phyloP scores from a whole-genome alignment of 2,888 invertebrate genomes.

The Stenodera caucasica region DNA sequence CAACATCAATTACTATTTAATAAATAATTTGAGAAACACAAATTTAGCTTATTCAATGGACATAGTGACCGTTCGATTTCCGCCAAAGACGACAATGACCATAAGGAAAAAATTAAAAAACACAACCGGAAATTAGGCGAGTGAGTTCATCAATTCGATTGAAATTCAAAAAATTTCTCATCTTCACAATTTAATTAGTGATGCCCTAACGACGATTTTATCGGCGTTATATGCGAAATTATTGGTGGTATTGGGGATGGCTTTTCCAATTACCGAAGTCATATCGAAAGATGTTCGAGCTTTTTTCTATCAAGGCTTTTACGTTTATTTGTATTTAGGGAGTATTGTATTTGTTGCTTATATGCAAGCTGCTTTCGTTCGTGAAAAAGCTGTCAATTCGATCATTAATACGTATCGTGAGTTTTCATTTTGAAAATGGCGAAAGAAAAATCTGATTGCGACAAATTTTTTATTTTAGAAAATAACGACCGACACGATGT shows the following conservation, averaged over 20 bases:
- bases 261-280: constrained; percentile 85
- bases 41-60: constrained; percentile 39
- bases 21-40: neutral
- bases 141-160: constrained; percentile 50
- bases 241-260: constrained; percentile 79
- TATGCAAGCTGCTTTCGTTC: constrained; percentile 65
- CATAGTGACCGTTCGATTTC: constrained; percentile 34
- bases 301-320: constrained; percentile 80
- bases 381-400: constrained; percentile 52
- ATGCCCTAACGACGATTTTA: constrained; percentile 71
- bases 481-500: constrained; percentile 4
- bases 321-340: constrained; percentile 77
- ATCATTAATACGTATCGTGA: constrained; percentile 56
- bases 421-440: constrained; percentile 56
- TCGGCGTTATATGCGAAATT: constrained; percentile 85
- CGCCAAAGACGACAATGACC: constrained; percentile 43
- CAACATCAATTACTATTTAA: neutral
- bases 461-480: neutral
- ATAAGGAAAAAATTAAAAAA: constrained; percentile 34
- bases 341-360: constrained; percentile 73
- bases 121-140: constrained; percentile 53
- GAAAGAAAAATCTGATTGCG: neutral
- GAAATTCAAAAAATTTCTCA: constrained; percentile 2
- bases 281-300: constrained; percentile 76
- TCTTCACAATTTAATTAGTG: constrained; percentile 54